A percentile compares a stretch with the other conserved stretches of the same genome.
Evolutionary conservation across 2,888 invertebrate genomes (phyloP).

Genomic region (Gandaritis pyraliata): DNA sequence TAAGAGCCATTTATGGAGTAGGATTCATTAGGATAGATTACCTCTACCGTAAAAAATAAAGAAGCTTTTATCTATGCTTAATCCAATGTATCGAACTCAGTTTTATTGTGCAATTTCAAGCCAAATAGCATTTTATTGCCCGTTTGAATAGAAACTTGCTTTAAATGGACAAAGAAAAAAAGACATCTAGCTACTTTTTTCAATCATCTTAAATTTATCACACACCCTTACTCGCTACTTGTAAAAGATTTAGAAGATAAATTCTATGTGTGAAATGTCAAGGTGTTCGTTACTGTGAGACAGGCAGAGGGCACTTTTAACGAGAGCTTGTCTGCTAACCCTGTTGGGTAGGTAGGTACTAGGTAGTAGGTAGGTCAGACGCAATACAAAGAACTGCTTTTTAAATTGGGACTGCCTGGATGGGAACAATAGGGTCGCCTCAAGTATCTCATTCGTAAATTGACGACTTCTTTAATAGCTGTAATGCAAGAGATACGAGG

Average conservation of each 20-base stretch:
- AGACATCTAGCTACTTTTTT: no score
- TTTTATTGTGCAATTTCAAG: no score
- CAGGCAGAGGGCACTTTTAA: slow-evolving; percentile 25
- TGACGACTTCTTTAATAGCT: neutral
- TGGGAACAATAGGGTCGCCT: neutral
- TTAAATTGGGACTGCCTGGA: slow-evolving; percentile 7
- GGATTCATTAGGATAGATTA: neutral
- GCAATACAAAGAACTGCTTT: slow-evolving; percentile 12
- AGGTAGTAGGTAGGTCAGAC: no score
- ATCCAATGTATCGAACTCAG: no score
- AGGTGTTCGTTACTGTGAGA: slow-evolving; percentile 35
- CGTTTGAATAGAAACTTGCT: neutral
- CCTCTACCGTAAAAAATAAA: no score
- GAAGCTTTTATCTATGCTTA: no score
- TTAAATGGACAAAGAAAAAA: no score
- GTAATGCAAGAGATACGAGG: neutral
- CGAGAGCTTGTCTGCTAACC: slow-evolving; percentile 24
- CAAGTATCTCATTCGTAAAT: neutral
- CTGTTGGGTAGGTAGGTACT: no score
- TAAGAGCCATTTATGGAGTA: neutral
- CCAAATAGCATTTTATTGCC: no score
- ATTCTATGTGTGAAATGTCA: slow-evolving; percentile 36
- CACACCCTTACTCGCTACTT: neutral
- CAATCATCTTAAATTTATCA: no score
- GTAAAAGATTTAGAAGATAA: neutral